These are phyloP conservation scores for Ptilonorhynchus violaceus DNA, from an alignment of 2,113 vertebrate genomes.

Conservation along the genomic window DNA sequence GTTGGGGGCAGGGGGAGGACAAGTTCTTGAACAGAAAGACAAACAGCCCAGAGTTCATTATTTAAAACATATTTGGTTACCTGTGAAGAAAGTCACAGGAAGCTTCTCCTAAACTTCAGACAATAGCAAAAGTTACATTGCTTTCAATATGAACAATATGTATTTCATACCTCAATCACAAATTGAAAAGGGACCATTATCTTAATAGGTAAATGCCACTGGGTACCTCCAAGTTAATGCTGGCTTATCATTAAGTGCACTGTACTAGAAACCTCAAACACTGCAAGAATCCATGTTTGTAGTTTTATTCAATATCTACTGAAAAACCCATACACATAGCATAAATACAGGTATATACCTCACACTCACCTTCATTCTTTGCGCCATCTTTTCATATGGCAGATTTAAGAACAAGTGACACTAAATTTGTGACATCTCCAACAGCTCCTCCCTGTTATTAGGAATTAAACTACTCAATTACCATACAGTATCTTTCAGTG, in stretches of 20 bases:
- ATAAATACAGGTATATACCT: accelerated
- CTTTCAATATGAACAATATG: neutral
- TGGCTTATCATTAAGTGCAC: neutral
- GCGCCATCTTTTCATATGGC: neutral
- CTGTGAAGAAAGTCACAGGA: neutral
- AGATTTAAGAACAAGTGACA: neutral
- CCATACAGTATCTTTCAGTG: neutral
- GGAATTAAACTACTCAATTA: neutral
- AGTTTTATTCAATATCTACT: neutral
- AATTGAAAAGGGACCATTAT: neutral
- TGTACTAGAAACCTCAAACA: neutral
- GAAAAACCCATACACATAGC: neutral
- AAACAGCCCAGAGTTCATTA: neutral
- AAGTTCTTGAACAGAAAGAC: neutral
- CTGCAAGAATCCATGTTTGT: neutral
- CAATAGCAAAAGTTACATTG: neutral
- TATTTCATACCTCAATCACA: neutral
- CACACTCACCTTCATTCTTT: accelerated
- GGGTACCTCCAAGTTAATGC: neutral
- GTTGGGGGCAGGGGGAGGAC: neutral
- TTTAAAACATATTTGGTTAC: neutral
- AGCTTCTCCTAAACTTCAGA: neutral
- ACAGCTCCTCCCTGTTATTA: neutral
- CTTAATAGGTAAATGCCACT: neutral
- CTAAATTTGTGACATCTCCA: neutral